Conservation (phyloP, 2,113 vertebrate species). For the Craseonycteris thonglongyai region DNA sequence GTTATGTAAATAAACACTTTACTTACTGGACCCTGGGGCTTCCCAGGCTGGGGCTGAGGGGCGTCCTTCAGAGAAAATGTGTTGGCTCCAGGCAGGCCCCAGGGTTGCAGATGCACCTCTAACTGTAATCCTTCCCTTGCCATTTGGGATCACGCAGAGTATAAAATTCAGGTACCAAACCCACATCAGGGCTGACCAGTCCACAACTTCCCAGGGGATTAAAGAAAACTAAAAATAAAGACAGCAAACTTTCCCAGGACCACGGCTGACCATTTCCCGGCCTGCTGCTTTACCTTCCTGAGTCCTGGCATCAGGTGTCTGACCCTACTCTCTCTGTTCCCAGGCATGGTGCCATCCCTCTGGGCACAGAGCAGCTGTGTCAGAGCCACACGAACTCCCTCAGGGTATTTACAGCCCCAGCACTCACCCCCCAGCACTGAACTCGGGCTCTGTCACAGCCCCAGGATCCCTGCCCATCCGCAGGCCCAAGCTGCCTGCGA, state of each 20-base stretch:
- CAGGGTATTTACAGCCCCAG: too few relatives aligned
- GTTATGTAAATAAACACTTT: too few relatives aligned
- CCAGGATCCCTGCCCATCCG: neutral
- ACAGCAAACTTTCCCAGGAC: too few relatives aligned
- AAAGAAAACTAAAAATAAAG: neutral
- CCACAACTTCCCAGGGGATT: neutral
- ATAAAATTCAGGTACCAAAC: neutral
- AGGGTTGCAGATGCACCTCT: rapidly evolving
- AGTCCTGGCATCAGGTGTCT: neutral
- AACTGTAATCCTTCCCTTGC: too few relatives aligned
- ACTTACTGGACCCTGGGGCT: too few relatives aligned
- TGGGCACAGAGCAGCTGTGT: rapidly evolving
- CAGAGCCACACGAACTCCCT: neutral
- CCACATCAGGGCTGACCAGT: neutral
- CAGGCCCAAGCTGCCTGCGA: neutral
- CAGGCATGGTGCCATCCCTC: neutral
- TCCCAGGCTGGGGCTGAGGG: neutral
- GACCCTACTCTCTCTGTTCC: rapidly evolving
- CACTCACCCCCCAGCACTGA: too few relatives aligned
- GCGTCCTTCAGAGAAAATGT: neutral
- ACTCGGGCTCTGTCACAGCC: too few relatives aligned
- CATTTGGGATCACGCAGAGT: neutral
- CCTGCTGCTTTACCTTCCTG: too few relatives aligned
- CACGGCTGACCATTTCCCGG: neutral
- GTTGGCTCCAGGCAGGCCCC: neutral